Base-by-base conservation (phyloP, 2,888 invertebrate genomes). In the Steinernema hermaphroditum region DNA sequence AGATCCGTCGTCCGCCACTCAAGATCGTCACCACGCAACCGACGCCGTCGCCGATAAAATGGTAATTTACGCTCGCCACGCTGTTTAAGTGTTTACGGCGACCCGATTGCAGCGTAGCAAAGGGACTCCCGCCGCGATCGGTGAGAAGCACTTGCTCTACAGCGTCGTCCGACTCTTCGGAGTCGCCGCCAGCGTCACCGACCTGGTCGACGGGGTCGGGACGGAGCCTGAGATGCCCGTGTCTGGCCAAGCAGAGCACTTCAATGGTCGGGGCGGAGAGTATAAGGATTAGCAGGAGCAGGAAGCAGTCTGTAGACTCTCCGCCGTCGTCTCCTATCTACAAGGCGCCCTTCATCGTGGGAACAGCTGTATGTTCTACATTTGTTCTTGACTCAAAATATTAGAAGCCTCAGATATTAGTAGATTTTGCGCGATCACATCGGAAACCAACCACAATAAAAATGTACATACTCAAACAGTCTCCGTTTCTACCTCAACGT, bases 11-110 rank as follows among this genome's bases (percentile, higher is more conserved):
- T 2, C 29, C 27, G 6, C 62, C 62, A 9, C 62, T 62, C 1
- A 24, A 62, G n/a, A 62, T 62, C 62, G 62, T 62, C 29, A 62
- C 62, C 32, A 62, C 62, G 62, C 62, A 24, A 54, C 54, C 54
- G 29, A 8, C 62, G 4, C 27, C 54, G 22, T 54, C 54, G 27
- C 22, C 54, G 2, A 46, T 29, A 16, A 62, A 62, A 62, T 32
- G 62, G 62, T 62, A 62, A 29, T 62, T 54, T 34, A 34, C 19
- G 62, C 32, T 16, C 54, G 24, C 6, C 12, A 37, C 37, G 6
- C 1, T 12, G 16, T 34, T 16, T 2, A 2, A 2, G 12, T 22
- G 19, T 9, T 62, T 6, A 62, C 29, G 32, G 8, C 62, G 37
- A 37, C 62, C 2, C 9, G 32, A 32, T 62, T 62, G 16, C 34